Base-by-base conservation (phyloP, 2,797 vertebrate genomes). In the Argya squamiceps region DNA sequence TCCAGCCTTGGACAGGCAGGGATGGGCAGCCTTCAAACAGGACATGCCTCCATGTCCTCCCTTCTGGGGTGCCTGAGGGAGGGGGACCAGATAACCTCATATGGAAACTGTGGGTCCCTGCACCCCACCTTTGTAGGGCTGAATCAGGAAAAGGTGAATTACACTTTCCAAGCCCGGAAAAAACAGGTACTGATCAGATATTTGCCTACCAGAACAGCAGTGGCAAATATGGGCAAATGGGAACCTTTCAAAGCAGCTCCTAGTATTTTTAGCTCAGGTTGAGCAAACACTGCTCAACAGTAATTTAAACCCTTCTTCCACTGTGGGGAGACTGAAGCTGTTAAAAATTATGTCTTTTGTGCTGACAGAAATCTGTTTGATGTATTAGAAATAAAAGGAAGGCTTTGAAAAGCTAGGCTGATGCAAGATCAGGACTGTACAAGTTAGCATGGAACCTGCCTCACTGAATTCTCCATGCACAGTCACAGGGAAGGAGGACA, bases 11-110 rank as follows among this genome's bases (percentile, higher is more conserved):
- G 81, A 73, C 32, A 34, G 92, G 74, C 56, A 91, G 96, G 97
- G 96, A 96, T 96, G 95, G 95, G 92, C 88, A 69, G 88, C 79
- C 97, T 96, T 97, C 95, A 96, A 97, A 96, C 97, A 98, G 97
- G 97, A 98, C 93, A 5, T 95, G 88, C 92, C 93, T 96, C 92
- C 14, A 49, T 1, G 46, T 81, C 77, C 84, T 94, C 74, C 93
- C 80, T 97, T 97, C 97, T 96, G 96, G 89, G 96, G 86, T 94
- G 92, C 88, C 93, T 0, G 2, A 93, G 94, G 97, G 97, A 96
- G 97, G 92, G 84, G 92, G 75, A 75, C 86, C 75, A 85, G 96
- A 97, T 97, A 97, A 97, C 70, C 71, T 30, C 39, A 53, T 60
- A 77, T 95, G 97, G 96, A 97, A 97, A 96, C 91, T 82, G 46